These are phyloP conservation scores for Enteromius radiatus DNA, from an alignment of 2,797 vertebrate species.

Conservation along the genomic window DNA sequence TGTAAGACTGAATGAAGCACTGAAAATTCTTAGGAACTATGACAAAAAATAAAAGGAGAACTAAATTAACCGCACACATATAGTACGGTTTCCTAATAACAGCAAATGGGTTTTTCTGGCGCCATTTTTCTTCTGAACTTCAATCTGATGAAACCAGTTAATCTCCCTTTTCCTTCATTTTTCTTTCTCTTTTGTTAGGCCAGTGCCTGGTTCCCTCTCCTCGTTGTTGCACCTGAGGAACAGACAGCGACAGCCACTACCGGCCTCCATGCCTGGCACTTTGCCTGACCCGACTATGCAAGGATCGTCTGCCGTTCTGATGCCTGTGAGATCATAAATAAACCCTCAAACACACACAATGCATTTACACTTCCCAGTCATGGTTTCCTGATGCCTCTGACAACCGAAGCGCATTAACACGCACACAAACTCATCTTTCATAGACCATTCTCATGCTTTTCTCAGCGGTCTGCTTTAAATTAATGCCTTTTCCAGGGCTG, in stretches of 20 bases:
- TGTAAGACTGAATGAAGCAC: conserved; percentile 1
- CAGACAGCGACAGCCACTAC: conserved; percentile 98
- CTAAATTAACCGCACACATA: neutral
- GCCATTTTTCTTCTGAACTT: neutral
- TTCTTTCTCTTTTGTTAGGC: conserved; percentile 76
- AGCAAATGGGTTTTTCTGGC: neutral
- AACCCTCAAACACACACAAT: conserved; percentile 26
- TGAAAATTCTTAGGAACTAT: conserved; percentile 47
- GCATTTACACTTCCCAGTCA: conserved; percentile 20
- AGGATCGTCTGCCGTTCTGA: conserved; percentile 95
- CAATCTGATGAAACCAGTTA: neutral
- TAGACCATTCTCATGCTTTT: neutral
- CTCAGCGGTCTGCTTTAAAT: conserved; percentile 20
- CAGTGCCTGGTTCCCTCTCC: conserved; percentile 97
- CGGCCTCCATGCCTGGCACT: conserved; percentile 98
- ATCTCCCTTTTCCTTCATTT: neutral
- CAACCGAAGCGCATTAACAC: conserved; percentile 6
- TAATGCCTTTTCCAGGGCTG: conserved; percentile 25
- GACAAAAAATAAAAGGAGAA: conserved; percentile 42
- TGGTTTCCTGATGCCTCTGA: neutral
- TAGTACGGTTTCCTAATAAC: conserved; percentile 6
- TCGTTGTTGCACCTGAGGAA: conserved; percentile 98
- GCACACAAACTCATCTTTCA: conserved; percentile 37
- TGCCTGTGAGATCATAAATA: conserved; percentile 90
- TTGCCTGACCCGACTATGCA: conserved; percentile 98